Percentiles rank a stretch among this genome's conserved stretches.
Evolutionary conservation across 2,113 vertebrate species (phyloP).

Genomic region (Salvelinus fontinalis): DNA sequence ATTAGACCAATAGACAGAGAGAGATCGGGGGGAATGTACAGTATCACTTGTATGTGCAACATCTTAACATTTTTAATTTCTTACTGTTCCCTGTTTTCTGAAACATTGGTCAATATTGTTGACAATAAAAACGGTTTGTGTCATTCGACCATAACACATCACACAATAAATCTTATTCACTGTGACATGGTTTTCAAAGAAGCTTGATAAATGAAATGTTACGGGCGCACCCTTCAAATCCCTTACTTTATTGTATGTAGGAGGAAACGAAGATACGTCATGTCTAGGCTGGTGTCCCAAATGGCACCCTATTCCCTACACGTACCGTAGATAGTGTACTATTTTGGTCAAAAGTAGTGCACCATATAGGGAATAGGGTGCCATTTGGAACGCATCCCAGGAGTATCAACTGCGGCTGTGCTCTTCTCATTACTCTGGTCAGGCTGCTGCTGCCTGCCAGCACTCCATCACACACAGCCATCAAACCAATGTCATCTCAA

Average conservation of each 20-base stretch:
- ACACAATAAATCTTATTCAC: conserved; percentile 40
- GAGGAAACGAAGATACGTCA: not conserved
- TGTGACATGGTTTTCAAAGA: conserved; percentile 32
- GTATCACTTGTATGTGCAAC: conserved; percentile 30
- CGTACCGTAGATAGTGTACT: too few relatives aligned
- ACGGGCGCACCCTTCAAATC: conserved; percentile 40
- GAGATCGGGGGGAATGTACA: conserved; percentile 5
- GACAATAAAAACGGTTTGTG: conserved; percentile 30
- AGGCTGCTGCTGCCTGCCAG: conserved; percentile 43
- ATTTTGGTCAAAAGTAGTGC: conserved; percentile 32
- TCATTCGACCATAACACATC: conserved; percentile 6
- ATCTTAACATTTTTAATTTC: conserved; percentile 43
- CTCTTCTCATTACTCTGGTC: conserved; percentile 62
- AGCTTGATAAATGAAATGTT: conserved; percentile 52
- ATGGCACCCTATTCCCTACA: too few relatives aligned
- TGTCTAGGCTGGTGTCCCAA: too few relatives aligned
- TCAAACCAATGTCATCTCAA: conserved; percentile 44
- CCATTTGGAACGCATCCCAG: conserved; percentile 17
- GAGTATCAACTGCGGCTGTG: conserved; percentile 52
- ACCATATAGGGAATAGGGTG: not conserved
- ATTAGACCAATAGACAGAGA: conserved; percentile 14
- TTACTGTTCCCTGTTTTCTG: conserved; percentile 35
- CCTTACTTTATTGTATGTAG: conserved; percentile 46
- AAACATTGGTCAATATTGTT: conserved; percentile 40
- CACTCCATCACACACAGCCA: conserved; percentile 57